phyloP scores from a whole-genome alignment of 1,140 invertebrate species.

The Philopotamus ludificatus region DNA sequence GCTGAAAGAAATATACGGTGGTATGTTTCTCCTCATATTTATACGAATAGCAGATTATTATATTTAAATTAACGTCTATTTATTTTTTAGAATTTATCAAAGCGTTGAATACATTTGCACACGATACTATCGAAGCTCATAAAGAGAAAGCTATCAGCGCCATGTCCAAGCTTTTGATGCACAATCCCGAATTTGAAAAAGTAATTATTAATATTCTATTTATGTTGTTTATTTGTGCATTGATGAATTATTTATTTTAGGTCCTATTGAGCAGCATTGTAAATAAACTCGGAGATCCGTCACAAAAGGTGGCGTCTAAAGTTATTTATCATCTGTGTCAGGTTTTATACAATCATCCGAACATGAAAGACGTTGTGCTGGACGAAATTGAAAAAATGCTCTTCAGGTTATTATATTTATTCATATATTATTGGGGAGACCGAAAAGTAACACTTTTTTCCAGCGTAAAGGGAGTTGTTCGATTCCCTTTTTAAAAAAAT shows the following conservation, averaged over 20 bases:
- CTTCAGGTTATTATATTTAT: constrained; percentile 61
- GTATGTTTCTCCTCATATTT: no score
- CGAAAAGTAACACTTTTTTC: no score
- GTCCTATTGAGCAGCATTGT: constrained; percentile 78
- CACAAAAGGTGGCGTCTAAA: constrained; percentile 82
- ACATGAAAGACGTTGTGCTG: constrained; percentile 88
- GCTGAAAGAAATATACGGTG: constrained; percentile 74
- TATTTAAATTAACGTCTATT: not conserved
- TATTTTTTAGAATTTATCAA: constrained; percentile 48
- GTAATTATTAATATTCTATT: constrained; percentile 48
- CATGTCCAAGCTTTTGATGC: constrained; percentile 76
- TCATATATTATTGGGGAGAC: not conserved
- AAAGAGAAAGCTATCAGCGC: constrained; percentile 78
- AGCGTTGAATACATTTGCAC: constrained; percentile 51
- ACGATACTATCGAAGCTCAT: constrained; percentile 65
- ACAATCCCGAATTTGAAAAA: constrained; percentile 87
- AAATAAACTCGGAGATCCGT: constrained; percentile 95
- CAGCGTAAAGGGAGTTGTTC: no score
- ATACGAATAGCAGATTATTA: not conserved
- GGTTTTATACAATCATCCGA: constrained; percentile 81
- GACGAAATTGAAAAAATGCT: constrained; percentile 86
- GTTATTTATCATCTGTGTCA: constrained; percentile 83
- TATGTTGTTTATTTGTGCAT: not conserved
- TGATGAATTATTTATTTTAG: constrained; percentile 50
- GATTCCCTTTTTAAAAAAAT: no score